phyloP scores from a whole-genome alignment of 2,888 invertebrate genomes.

The Neuroscelio doddi region DNA sequence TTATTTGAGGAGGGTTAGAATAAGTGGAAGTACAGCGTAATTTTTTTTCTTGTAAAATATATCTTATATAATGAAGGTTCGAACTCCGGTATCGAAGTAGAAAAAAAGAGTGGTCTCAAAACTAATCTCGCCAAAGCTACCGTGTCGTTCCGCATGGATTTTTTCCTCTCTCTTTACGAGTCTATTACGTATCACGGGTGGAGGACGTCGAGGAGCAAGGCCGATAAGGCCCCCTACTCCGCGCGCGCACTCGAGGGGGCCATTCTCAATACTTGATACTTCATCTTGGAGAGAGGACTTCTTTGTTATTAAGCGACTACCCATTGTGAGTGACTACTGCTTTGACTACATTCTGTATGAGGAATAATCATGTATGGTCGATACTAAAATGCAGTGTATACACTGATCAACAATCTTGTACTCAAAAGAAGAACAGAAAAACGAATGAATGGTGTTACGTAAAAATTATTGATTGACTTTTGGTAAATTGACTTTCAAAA shows the following conservation, averaged over 20 bases:
- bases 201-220: constrained; percentile 47
- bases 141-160: constrained; percentile 38
- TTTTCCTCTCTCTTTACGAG: constrained; percentile 45
- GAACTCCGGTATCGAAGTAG: too few relatives aligned
- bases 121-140: constrained; percentile 38
- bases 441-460: too few relatives aligned
- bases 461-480: too few relatives aligned
- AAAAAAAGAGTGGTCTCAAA: neutral
- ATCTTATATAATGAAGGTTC: too few relatives aligned
- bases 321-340: constrained; percentile 31
- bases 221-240: constrained; percentile 40
- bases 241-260: constrained; percentile 40
- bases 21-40: too few relatives aligned
- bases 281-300: constrained; percentile 39
- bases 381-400: constrained; percentile 37
- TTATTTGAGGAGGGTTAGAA: too few relatives aligned
- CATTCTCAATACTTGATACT: constrained; percentile 46
- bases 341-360: constrained; percentile 41
- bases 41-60: too few relatives aligned
- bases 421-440: too few relatives aligned
- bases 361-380: constrained; percentile 18
- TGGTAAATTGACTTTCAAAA: too few relatives aligned
- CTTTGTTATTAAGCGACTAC: constrained; percentile 28
- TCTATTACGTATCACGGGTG: constrained; percentile 46
- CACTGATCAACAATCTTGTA: too few relatives aligned